Evolutionary conservation across 2,113 vertebrate species (phyloP).

Genomic region (Steatornis caripensis): DNA sequence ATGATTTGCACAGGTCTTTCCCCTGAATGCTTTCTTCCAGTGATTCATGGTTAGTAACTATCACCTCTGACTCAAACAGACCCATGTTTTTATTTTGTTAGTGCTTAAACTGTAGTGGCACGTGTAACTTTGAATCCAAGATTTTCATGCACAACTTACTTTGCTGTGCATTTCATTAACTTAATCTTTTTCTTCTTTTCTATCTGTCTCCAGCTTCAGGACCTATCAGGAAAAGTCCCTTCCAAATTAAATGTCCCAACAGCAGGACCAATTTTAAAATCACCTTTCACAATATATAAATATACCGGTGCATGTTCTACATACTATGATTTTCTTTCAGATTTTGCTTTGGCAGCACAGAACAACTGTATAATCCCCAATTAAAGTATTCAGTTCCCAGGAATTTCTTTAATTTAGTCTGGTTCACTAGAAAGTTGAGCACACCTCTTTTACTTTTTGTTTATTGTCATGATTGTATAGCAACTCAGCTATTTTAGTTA

Average conservation of each 20-base stretch:
- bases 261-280: background rate
- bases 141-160: background rate
- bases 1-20: background rate
- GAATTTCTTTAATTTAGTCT: background rate
- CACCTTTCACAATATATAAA: background rate
- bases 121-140: rapidly evolving
- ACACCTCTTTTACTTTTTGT: background rate
- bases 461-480: background rate
- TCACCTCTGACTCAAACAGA: background rate
- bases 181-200: background rate
- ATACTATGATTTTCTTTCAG: background rate
- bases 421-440: background rate
- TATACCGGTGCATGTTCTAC: background rate
- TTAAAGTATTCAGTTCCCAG: background rate
- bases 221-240: background rate
- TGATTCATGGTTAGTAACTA: background rate
- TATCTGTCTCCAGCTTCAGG: background rate
- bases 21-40: background rate
- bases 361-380: background rate
- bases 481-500: background rate
- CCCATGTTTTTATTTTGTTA: background rate
- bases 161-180: background rate
- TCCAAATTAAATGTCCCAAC: background rate
- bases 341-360: background rate
- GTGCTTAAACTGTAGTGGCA: background rate